Evolutionary conservation across 1,140 invertebrate species (phyloP).

Genomic region (Drosophila santomea): DNA sequence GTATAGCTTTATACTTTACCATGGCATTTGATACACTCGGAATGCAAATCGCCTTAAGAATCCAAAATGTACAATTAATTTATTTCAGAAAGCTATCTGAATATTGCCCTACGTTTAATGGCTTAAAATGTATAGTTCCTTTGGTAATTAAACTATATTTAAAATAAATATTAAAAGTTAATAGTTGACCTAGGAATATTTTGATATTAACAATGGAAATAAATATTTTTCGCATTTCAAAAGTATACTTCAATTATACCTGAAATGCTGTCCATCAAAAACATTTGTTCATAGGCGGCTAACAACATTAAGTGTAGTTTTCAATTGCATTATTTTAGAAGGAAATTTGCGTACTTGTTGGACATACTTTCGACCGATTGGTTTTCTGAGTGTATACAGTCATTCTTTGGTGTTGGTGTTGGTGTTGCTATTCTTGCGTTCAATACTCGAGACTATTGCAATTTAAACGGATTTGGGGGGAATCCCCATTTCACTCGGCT

Average conservation of each 20-base stretch:
- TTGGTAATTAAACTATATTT: not conserved
- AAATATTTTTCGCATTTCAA: not conserved
- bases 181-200: not conserved
- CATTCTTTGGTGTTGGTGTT: not conserved
- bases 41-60: slow-evolving; percentile 1
- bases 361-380: not conserved
- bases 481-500: slow-evolving; percentile 16
- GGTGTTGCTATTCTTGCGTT: slow-evolving; percentile 1
- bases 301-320: slow-evolving; percentile 6
- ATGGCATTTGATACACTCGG: slow-evolving; percentile 23
- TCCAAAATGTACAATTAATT: not conserved
- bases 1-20: slow-evolving; percentile 35
- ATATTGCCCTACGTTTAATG: not conserved
- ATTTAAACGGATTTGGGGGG: slow-evolving; percentile 3
- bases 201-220: not conserved
- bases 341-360: not conserved
- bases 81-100: not conserved
- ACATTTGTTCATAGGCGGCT: not conserved
- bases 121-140: not conserved
- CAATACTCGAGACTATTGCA: slow-evolving; percentile 11
- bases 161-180: not conserved
- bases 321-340: not conserved
- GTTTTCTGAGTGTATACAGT: slow-evolving; percentile 4
- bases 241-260: not conserved
- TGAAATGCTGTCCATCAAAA: not conserved